Percentiles rank a stretch among this genome's conserved stretches.
These are phyloP conservation scores for Fistularia commersonii DNA, from an alignment of 2,797 vertebrate species.

Conservation along the genomic window DNA sequence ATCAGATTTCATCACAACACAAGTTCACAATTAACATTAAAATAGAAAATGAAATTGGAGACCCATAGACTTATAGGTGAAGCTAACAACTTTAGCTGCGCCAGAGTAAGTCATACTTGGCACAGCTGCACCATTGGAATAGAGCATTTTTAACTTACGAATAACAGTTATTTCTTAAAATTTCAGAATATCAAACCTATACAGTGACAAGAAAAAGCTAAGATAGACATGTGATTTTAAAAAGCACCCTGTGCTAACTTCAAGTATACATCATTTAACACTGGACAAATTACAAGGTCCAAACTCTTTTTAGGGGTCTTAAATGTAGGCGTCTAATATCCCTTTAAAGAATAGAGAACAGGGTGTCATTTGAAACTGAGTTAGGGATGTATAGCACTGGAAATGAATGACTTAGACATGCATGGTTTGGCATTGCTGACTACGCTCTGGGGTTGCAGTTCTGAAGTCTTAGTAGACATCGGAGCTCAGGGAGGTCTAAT, in stretches of 20 bases:
- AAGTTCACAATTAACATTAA: slow-evolving; percentile 67
- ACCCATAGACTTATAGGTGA: too few relatives aligned
- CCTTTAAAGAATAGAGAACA: slow-evolving; percentile 37
- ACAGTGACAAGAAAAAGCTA: slow-evolving; percentile 50
- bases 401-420: slow-evolving; percentile 68
- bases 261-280: slow-evolving; percentile 59
- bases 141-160: slow-evolving; percentile 59
- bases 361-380: slow-evolving; percentile 61
- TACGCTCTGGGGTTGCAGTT: slow-evolving; percentile 72
- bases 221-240: slow-evolving; percentile 55
- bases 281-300: slow-evolving; percentile 32
- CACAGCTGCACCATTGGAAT: slow-evolving; percentile 74
- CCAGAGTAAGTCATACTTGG: slow-evolving; percentile 67
- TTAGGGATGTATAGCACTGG: slow-evolving; percentile 53
- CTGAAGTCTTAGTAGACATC: slow-evolving; percentile 47
- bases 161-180: slow-evolving; percentile 68
- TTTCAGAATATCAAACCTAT: slow-evolving; percentile 69
- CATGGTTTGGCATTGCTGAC: slow-evolving; percentile 66
- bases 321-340: slow-evolving; percentile 44
- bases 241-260: slow-evolving; percentile 52
- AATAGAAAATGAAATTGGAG: slow-evolving; percentile 69
- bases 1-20: slow-evolving; percentile 61
- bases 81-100: too few relatives aligned
- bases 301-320: slow-evolving; percentile 49
- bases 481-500: slow-evolving; percentile 35